Evolutionary conservation across 2,888 invertebrate genomes (phyloP).

Genomic region (Sphaerophoria taeniata): DNA sequence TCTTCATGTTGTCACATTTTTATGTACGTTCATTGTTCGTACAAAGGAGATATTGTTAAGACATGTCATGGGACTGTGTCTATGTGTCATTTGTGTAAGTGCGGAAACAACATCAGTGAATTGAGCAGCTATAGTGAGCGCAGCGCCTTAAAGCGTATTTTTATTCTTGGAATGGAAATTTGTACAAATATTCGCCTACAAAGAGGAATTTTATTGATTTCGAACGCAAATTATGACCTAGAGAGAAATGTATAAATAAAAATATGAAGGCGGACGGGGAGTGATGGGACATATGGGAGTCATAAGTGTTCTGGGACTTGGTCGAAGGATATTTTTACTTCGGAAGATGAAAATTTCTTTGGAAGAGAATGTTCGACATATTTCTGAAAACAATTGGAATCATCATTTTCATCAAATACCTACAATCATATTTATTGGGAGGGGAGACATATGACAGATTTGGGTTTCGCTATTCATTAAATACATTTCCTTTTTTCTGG

Average conservation of each 20-base stretch:
- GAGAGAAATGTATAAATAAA: constrained; percentile 1
- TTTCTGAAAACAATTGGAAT: too few relatives aligned
- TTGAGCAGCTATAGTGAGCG: too few relatives aligned
- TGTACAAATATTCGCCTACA: background rate
- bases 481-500: too few relatives aligned
- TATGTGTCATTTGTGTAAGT: background rate
- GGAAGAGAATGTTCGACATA: too few relatives aligned
- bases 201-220: constrained; percentile 14
- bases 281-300: too few relatives aligned
- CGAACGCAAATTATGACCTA: constrained; percentile 22
- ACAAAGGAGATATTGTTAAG: background rate
- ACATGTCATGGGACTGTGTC: background rate
- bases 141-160: constrained; percentile 12
- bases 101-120: background rate
- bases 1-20: constrained; percentile 34
- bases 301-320: too few relatives aligned
- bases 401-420: too few relatives aligned
- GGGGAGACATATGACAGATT: too few relatives aligned
- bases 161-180: background rate
- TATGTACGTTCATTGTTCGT: constrained; percentile 27
- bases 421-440: too few relatives aligned
- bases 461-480: too few relatives aligned
- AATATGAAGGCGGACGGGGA: background rate
- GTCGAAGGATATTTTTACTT: too few relatives aligned
- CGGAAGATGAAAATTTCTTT: too few relatives aligned